Conservation (phyloP, 2,113 vertebrate genomes). For the Mionectes macconnelli region DNA sequence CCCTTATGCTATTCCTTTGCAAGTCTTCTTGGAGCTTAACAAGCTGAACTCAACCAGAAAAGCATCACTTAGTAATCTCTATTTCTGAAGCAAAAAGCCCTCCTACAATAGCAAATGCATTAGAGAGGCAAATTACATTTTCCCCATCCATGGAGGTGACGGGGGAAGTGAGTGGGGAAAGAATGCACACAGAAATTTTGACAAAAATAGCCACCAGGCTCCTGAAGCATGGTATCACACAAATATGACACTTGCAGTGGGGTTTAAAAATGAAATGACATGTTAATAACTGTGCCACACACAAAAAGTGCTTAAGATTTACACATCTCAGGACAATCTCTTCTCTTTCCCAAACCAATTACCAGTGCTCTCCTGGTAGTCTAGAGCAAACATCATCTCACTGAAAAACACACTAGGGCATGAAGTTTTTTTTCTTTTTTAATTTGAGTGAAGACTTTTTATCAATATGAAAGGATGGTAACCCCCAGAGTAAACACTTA, state of each 20-base stretch:
- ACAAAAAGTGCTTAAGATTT: not conserved
- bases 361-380: not conserved
- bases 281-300: not conserved
- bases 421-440: conserved; percentile 9
- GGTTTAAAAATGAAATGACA: not conserved
- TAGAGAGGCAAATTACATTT: not conserved
- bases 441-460: conserved; percentile 28
- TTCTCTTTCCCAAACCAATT: not conserved
- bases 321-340: not conserved
- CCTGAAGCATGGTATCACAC: not conserved
- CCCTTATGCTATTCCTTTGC: not conserved
- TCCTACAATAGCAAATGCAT: not conserved
- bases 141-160: not conserved
- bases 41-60: not conserved
- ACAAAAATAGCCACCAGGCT: not conserved
- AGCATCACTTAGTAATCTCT: not conserved
- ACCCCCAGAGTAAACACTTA: conserved; percentile 67
- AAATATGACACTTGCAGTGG: not conserved
- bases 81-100: not conserved
- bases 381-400: not conserved
- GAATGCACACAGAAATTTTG: not conserved
- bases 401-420: not conserved
- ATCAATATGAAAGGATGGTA: conserved; percentile 68
- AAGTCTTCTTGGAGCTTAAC: not conserved
- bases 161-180: not conserved